phyloP scores from a whole-genome alignment of 1,140 invertebrate species.

The Meteorus sp. region DNA sequence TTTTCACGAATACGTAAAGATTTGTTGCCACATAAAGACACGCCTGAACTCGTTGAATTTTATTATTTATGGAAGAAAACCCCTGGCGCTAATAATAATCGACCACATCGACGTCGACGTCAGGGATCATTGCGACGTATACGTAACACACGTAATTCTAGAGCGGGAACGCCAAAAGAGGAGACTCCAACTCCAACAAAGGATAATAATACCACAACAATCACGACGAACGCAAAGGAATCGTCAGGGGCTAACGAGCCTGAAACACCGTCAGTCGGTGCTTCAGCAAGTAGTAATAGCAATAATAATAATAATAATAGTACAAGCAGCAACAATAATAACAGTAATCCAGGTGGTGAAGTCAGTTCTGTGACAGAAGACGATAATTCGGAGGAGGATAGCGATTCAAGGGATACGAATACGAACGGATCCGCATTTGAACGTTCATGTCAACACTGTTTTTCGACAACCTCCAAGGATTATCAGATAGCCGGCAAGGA shows the following conservation, averaged over 20 bases:
- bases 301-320: conserved; percentile 19
- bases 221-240: conserved; percentile 38
- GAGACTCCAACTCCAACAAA: conserved; percentile 57
- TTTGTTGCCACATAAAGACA: conserved; percentile 93
- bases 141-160: conserved; percentile 75
- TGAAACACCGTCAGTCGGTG: conserved; percentile 44
- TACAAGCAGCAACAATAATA: conserved; percentile 23
- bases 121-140: conserved; percentile 88
- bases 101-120: conserved; percentile 85
- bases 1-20: conserved; percentile 98
- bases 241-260: conserved; percentile 39
- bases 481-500: conserved; percentile 77
- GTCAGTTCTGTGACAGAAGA: conserved; percentile 93
- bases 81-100: conserved; percentile 93
- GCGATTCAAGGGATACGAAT: conserved; percentile 78
- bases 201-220: conserved; percentile 57
- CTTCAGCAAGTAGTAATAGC: conserved; percentile 19
- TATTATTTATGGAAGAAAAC: conserved; percentile 99
- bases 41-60: conserved; percentile 95
- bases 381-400: conserved; percentile 92
- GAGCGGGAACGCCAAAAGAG: conserved; percentile 67
- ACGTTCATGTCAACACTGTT: conserved; percentile 60
- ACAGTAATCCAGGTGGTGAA: conserved; percentile 61
- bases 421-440: conserved; percentile 51
- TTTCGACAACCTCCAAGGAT: conserved; percentile 67